Base-by-base conservation (phyloP, 2,888 invertebrate genomes). In the Syritta pipiens region DNA sequence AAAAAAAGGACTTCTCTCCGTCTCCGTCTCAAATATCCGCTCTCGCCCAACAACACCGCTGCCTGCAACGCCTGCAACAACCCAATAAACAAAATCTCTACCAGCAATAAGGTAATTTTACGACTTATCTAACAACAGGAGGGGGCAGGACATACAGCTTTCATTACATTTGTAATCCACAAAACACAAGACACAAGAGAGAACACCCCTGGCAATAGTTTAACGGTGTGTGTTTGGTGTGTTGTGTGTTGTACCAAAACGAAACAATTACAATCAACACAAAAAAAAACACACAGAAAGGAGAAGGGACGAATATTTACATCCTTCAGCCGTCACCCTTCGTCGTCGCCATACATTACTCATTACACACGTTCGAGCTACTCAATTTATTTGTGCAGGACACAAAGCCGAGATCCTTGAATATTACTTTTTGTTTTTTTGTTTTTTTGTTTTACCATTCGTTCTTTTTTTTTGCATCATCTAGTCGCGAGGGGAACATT, bases 261-360 rank as follows among this genome's bases (percentile, higher is more conserved):
- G 37, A 49, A 60, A 74, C 65, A 74, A 74, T 74, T 74, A 46
- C 59, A 60, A 26, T 57, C 49, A 62, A 53, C 60, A 53, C n/a
- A n/a, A n/a, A 60, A 60, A 42, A 63, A 42, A 35, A 62, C 24
- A 63, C 22, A 14, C 3, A 14, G 20, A 5, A n/a, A 17, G 26
- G 17, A 26, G 48, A 9, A 40, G 20, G 26, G 17, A 62, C 51
- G 24, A 44, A 48, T 44, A 57, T 57, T 46, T 67, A 67, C 67
- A 74, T 67, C 74, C 65, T 53, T n/a, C n/a, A 22, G 19, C 12
- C n/a, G n/a, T n/a, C n/a, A n/a, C n/a, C n/a, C n/a, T n/a, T n/a
- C n/a, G n/a, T n/a, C n/a, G n/a, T n/a, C n/a, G n/a, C 14, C 44
- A 40, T 67, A 37, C 51, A 53, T 51, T 59, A 44, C 74, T 40